phyloP scores from a whole-genome alignment of 2,113 vertebrate species.

The Falco punctatus region DNA sequence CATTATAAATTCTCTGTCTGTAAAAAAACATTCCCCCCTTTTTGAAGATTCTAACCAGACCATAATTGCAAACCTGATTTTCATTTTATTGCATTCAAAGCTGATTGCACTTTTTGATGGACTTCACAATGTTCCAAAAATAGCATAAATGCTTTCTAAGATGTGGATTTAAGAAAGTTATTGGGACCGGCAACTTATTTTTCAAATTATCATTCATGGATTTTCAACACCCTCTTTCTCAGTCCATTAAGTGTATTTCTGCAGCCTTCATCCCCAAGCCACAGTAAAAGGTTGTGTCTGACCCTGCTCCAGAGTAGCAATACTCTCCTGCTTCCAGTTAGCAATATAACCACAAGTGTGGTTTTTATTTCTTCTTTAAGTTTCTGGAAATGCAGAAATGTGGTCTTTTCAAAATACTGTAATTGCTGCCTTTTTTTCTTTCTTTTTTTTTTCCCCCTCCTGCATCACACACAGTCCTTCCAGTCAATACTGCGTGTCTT shows the following conservation, averaged over 20 bases:
- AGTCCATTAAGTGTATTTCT: constrained; percentile 32
- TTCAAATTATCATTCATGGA: constrained; percentile 34
- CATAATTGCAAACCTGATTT: constrained; percentile 39
- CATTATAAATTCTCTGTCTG: constrained; percentile 6
- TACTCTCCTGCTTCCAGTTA: constrained; percentile 56
- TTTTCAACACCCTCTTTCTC: constrained; percentile 65
- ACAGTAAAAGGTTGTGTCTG: constrained; percentile 52
- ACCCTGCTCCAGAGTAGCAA: constrained; percentile 26
- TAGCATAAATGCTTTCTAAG: constrained; percentile 21
- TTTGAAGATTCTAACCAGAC: constrained; percentile 4
- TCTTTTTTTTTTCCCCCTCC: background rate
- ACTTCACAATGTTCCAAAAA: constrained; percentile 4
- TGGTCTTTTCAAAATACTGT: constrained; percentile 16
- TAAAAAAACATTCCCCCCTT: background rate
- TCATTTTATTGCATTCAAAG: constrained; percentile 31
- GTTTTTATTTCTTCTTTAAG: constrained; percentile 35
- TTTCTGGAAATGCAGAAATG: constrained; percentile 51
- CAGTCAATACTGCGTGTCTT: background rate
- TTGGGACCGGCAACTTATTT: constrained; percentile 38
- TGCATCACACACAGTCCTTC: background rate
- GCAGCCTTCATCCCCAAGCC: constrained; percentile 5
- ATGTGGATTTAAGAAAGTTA: constrained; percentile 9
- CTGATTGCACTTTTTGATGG: background rate
- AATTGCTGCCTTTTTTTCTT: background rate
- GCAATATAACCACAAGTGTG: constrained; percentile 16